Base-by-base conservation (phyloP, 2,888 invertebrate genomes). In the Quadroppia sp. region DNA sequence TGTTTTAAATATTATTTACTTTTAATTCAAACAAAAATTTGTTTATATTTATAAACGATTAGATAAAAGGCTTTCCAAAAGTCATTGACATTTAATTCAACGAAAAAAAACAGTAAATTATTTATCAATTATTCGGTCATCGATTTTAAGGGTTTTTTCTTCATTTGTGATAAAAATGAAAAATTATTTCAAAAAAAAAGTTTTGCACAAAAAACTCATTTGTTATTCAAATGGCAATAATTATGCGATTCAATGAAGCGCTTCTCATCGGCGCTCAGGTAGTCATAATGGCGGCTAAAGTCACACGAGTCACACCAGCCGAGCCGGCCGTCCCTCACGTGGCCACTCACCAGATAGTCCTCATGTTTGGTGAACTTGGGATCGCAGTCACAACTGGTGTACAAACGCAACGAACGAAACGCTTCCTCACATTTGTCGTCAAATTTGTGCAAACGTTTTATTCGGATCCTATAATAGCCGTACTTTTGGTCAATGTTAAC, bases 291-390 rank as follows among this genome's bases (percentile, higher is more conserved):
- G 2, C n/a, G 13, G 45, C 13, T 17, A 15, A 45, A 53, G 53
- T 53, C 25, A 53, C 53, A 53, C 6, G 53, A 23, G 25, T 53
- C 53, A n/a, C 53, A 53, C 53, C 53, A 53, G 3, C 53, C 53
- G 2, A 53, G 2, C 23, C 2, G 23, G 3, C 53, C 53, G 53
- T 53, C n/a, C 23, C 13, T 53, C 4, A 53, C 23, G 11, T 53
- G 20, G 13, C 53, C 53, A 53, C 53, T 53, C 2, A 53, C 23
- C 4, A 53, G 23, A 53, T 53, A 53, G 23, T 53, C 53, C 13
- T 53, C 23, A 13, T 53, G 53, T 53, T 53, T 23, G 13, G 11
- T 7, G 23, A 53, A 53, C 23, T n/a, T 53, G 23, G 53, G 53
- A 53, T 53, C 23, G 23, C 53, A 53, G 3, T 53, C 23, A 23